phyloP scores from a whole-genome alignment of 2,888 invertebrate genomes.

The Didymodactylos carnosus region DNA sequence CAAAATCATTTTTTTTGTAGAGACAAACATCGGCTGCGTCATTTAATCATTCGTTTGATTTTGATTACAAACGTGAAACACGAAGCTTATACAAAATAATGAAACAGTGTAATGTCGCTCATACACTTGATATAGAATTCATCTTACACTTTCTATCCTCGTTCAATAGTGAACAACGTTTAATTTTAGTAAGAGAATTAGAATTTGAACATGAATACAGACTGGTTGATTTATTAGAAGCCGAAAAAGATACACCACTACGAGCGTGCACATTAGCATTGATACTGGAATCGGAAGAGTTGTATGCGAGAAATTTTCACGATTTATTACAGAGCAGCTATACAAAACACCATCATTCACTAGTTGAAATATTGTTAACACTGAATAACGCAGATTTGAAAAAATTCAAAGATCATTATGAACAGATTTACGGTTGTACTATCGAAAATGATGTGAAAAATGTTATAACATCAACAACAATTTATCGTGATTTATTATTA shows the following conservation, averaged over 20 bases:
- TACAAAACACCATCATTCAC: too few species aligned
- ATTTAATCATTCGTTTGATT: neutral
- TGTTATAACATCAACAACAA: neutral
- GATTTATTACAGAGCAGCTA: too few species aligned
- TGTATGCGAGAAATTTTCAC: neutral
- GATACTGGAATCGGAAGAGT: neutral
- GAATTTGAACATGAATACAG: neutral
- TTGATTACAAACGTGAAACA: neutral
- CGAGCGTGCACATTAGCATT: neutral
- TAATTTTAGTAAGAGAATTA: neutral
- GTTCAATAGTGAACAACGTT: neutral
- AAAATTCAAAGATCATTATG: neutral
- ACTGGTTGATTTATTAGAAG: neutral
- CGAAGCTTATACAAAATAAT: neutral
- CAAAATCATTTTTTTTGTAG: neutral
- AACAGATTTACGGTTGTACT: neutral
- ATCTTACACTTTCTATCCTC: neutral
- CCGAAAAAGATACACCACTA: neutral
- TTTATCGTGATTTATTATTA: neutral
- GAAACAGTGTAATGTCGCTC: neutral
- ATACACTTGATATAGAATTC: neutral
- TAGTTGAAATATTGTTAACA: neutral
- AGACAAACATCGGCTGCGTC: neutral
- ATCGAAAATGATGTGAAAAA: neutral
- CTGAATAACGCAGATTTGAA: neutral